Percentiles rank a stretch among this genome's conserved stretches.
Conservation (phyloP, 2,888 invertebrate genomes). For the Volucella inflata region DNA sequence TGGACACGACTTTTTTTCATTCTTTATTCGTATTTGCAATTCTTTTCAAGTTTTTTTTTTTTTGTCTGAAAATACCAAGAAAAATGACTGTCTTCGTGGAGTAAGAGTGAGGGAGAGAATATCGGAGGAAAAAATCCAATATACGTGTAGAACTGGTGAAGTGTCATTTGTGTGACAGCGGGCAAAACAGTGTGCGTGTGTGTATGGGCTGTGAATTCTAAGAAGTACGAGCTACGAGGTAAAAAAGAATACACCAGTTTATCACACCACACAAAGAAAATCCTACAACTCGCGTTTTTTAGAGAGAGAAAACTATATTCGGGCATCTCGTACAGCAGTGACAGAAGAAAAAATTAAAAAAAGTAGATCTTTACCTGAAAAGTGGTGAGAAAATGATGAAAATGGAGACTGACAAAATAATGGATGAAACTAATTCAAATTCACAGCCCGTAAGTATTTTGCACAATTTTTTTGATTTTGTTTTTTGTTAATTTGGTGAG, state of each 20-base stretch:
- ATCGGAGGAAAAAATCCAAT: constrained; percentile 41
- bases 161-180: constrained; percentile 56
- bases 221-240: constrained; percentile 40
- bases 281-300: constrained; percentile 2
- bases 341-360: constrained; percentile 48
- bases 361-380: constrained; percentile 56
- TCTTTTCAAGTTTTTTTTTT: constrained; percentile 55
- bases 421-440: constrained; percentile 90
- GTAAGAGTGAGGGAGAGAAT: constrained; percentile 33
- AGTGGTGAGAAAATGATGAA: constrained; percentile 86
- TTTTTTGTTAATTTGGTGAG: constrained; percentile 5
- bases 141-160: constrained; percentile 61
- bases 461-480: constrained; percentile 41
- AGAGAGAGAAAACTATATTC: not conserved
- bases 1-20: constrained; percentile 15
- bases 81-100: constrained; percentile 60
- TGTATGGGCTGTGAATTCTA: constrained; percentile 18
- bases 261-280: constrained; percentile 42
- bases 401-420: constrained; percentile 96
- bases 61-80: constrained; percentile 59
- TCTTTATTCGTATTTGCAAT: constrained; percentile 36
- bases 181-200: constrained; percentile 37
- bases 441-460: constrained; percentile 85
- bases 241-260: constrained; percentile 37
- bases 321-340: constrained; percentile 16